Percentiles rank a stretch among this genome's conserved stretches.
phyloP scores from a whole-genome alignment of 2,888 invertebrate genomes.

The Helobdella robusta region DNA sequence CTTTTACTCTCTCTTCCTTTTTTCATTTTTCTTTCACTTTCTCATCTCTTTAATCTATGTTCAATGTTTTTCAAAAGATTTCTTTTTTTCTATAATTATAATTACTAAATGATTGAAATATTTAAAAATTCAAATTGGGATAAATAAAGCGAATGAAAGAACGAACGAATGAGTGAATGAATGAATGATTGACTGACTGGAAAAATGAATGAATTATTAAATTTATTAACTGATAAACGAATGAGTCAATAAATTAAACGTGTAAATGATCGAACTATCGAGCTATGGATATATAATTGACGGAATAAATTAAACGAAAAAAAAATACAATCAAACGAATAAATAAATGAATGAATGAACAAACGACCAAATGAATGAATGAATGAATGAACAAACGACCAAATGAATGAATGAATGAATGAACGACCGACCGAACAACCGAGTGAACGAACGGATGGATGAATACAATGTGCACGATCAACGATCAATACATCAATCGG shows the following conservation, averaged over 20 bases:
- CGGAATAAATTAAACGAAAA: background rate
- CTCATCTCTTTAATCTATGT: background rate
- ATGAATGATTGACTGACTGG: background rate
- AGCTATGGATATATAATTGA: background rate
- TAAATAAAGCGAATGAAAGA: background rate
- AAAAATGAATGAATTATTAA: background rate
- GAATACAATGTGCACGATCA: too few relatives aligned
- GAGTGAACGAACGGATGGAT: background rate
- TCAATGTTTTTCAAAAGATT: too few relatives aligned
- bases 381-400: background rate
- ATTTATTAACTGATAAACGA: background rate
- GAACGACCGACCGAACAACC: background rate
- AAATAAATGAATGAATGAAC: background rate
- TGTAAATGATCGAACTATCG: too few relatives aligned
- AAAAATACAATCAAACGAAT: background rate
- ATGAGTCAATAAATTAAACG: background rate
- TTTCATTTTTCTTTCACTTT: background rate
- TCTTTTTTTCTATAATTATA: too few relatives aligned
- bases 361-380: background rate
- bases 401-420: background rate
- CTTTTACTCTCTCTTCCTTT: constrained; percentile 9
- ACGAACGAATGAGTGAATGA: background rate
- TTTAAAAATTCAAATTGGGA: background rate
- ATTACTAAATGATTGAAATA: background rate
- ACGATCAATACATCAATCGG: too few relatives aligned